Evolutionary conservation across 2,888 invertebrate genomes (phyloP).

Genomic region (Eristalis arbustorum): DNA sequence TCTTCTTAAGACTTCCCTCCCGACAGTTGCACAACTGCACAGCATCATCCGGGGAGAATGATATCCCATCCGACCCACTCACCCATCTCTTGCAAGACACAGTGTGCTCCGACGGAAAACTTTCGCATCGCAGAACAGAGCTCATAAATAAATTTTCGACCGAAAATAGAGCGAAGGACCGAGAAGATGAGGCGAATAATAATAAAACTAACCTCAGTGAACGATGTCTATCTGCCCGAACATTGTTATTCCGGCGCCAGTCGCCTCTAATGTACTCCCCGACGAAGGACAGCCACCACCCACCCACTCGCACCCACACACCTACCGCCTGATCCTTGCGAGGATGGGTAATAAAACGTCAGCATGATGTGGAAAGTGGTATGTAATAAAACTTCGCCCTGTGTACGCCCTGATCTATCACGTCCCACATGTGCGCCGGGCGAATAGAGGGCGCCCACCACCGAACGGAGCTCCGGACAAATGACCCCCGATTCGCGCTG

Average conservation of each 20-base stretch:
- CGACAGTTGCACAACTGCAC: too few relatives aligned
- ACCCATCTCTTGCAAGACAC: not conserved
- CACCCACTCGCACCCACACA: not conserved
- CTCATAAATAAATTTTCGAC: constrained; percentile 57
- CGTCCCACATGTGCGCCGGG: constrained; percentile 56
- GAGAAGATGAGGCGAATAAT: constrained; percentile 61
- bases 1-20: too few relatives aligned
- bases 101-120: not conserved
- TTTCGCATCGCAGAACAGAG: constrained; percentile 1
- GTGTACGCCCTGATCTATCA: constrained; percentile 50
- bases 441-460: not conserved
- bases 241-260: constrained; percentile 60
- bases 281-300: too few relatives aligned
- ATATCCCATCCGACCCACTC: not conserved
- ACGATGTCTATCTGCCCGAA: constrained; percentile 60
- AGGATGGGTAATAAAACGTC: constrained; percentile 61
- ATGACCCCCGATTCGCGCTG: constrained; percentile 45
- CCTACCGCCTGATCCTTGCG: constrained; percentile 26
- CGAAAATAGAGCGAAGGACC: constrained; percentile 29
- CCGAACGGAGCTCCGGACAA: constrained; percentile 25
- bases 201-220: constrained; percentile 70
- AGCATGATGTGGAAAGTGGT: constrained; percentile 60
- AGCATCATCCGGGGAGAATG: too few relatives aligned
- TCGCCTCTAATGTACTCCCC: constrained; percentile 38
- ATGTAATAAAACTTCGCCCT: constrained; percentile 61